Base-by-base conservation (phyloP, 2,888 invertebrate species). In the Clepsis dumicolana region DNA sequence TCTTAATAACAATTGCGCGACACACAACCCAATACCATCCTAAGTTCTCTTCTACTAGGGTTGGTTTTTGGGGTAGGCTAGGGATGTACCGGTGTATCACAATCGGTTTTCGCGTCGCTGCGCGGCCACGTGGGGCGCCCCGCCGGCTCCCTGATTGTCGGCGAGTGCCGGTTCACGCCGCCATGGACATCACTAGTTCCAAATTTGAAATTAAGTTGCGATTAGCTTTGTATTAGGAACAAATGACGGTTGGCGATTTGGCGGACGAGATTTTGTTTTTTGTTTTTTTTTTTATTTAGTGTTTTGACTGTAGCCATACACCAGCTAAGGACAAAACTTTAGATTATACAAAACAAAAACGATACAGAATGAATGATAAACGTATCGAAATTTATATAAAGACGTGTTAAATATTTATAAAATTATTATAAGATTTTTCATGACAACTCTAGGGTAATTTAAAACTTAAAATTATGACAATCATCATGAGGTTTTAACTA, bases 91-190 rank as follows among this genome's bases (percentile, higher is more conserved):
- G 32, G 10, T 80, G 18, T 79, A 77, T 81, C 80, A 85, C 52
- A 59, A 83, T 80, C 73, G 85, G 81, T 87, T 87, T 80, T 84
- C 86, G 88, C 88, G 75, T 82, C 81, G 84, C 72, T 87, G 87
- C 74, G 72, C 77, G 75, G 86, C 86, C 91, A 90, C 92, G 91
- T 88, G 90, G 86, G 93, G 79, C 91, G 73, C 84, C 93, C 92
- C 87, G 90, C 82, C 69, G 92, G 70, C 90, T 75, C 79, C 77
- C 63, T 90, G 91, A 93, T 91, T 89, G 91, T 82, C 81, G 86
- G 77, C 91, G 90, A 89, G 85, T 85, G 92, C 82, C 92, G 87
- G 77, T 90, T 91, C 80, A 87, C 86, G 88, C 86, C 84, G 81
- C 77, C 76, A 74, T 87, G 86, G 87, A 86, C 89, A 88, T 72